These are phyloP conservation scores for Ischnus inquisitorius DNA, from an alignment of 2,888 invertebrate genomes.

Conservation along the genomic window DNA sequence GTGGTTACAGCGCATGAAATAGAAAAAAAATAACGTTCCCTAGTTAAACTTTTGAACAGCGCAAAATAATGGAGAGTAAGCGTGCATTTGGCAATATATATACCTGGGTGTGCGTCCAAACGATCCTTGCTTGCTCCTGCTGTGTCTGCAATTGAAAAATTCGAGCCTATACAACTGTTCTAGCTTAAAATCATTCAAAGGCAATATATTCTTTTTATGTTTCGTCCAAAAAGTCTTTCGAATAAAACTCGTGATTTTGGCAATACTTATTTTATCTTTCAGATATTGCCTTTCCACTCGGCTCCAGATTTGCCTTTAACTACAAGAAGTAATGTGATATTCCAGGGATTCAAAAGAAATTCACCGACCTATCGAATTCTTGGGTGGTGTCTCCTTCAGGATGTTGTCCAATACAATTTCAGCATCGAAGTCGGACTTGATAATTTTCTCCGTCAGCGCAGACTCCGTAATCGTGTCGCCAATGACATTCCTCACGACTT, in stretches of 20 bases:
- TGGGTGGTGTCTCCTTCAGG: slow-evolving; percentile 86
- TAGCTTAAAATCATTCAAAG: neutral
- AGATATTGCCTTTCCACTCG: neutral
- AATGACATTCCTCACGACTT: slow-evolving; percentile 92
- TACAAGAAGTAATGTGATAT: neutral
- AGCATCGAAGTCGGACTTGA: slow-evolving; percentile 91
- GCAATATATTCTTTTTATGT: too few species aligned
- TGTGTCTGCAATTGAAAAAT: slow-evolving; percentile 67
- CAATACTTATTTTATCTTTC: neutral
- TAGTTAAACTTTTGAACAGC: slow-evolving; percentile 56
- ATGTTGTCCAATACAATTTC: slow-evolving; percentile 91
- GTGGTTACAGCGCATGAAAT: slow-evolving; percentile 76
- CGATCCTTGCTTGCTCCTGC: slow-evolving; percentile 65
- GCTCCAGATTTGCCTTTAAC: too few species aligned
- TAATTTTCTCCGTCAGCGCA: slow-evolving; percentile 90
- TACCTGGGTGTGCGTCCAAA: slow-evolving; percentile 76
- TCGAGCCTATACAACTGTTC: neutral
- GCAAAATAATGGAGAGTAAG: neutral
- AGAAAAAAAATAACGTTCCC: slow-evolving; percentile 73
- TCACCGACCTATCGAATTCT: slow-evolving; percentile 75
- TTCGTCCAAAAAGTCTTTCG: too few species aligned
- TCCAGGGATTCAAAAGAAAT: slow-evolving; percentile 65
- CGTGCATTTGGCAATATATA: slow-evolving; percentile 56
- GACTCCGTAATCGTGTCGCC: slow-evolving; percentile 92
- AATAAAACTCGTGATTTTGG: too few species aligned